Evolutionary conservation across 2,888 invertebrate genomes (phyloP).

Genomic region (Dinocampus coccinellae): DNA sequence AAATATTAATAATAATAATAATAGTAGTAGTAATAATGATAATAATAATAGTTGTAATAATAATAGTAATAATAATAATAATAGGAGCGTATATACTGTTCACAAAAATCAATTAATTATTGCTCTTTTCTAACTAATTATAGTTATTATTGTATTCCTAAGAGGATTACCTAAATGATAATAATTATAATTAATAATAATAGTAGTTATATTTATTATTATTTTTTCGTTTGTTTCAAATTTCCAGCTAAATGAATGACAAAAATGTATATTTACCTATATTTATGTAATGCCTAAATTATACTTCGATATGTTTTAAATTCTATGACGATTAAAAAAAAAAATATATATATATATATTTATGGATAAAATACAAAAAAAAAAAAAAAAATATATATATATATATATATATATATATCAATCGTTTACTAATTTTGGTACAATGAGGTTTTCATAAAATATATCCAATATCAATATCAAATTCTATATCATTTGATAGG

Average conservation of each 20-base stretch:
- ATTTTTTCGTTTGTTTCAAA: not conserved
- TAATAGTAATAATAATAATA: slow-evolving; percentile 47
- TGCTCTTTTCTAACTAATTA: slow-evolving; percentile 57
- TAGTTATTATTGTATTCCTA: slow-evolving; percentile 32
- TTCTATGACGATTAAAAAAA: slow-evolving; percentile 65
- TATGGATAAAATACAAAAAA: slow-evolving; percentile 17
- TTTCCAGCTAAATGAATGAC: slow-evolving; percentile 33
- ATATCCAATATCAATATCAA: slow-evolving; percentile 65
- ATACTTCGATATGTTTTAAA: slow-evolving; percentile 54
- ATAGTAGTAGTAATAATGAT: slow-evolving; percentile 35
- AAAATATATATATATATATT: slow-evolving; percentile 19
- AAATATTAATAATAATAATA: slow-evolving; percentile 48
- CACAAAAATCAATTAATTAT: slow-evolving; percentile 47
- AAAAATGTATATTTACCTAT: slow-evolving; percentile 33
- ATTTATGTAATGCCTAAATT: slow-evolving; percentile 39
- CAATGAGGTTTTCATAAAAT: slow-evolving; percentile 67
- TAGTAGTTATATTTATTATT: not conserved
- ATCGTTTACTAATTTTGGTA: slow-evolving; percentile 51
- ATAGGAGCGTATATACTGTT: slow-evolving; percentile 48
- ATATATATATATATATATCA: too few species aligned
- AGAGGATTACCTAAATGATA: slow-evolving; percentile 27
- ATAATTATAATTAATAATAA: slow-evolving; percentile 17
- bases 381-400: slow-evolving; percentile 10
- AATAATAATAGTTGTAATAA: slow-evolving; percentile 48
- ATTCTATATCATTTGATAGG: slow-evolving; percentile 61